A percentile compares a stretch with the other conserved stretches of the same genome.
phyloP scores from a whole-genome alignment of 2,888 invertebrate genomes.

The Didymodactylos carnosus region DNA sequence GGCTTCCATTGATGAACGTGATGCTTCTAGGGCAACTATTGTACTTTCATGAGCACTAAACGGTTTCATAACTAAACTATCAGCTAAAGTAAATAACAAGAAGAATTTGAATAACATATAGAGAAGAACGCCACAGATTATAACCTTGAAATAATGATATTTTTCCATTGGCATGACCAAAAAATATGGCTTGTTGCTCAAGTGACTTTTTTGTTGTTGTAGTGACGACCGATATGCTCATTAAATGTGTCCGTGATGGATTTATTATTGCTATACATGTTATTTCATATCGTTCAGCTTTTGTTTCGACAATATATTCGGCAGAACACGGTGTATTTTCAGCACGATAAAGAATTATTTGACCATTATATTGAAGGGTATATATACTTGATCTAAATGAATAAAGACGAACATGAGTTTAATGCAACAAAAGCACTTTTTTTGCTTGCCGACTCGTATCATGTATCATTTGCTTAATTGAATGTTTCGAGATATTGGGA shows the following conservation, averaged over 20 bases:
- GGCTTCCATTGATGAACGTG: not conserved
- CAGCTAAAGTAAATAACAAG: not conserved
- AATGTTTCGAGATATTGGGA: not conserved
- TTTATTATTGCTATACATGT: not conserved
- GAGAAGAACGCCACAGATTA: too few relatives aligned
- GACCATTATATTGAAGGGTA: not conserved
- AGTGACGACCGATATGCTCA: not conserved
- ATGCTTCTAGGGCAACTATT: not conserved
- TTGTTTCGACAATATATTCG: not conserved
- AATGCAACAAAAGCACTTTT: too few relatives aligned
- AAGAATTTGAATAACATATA: not conserved
- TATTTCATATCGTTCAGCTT: not conserved
- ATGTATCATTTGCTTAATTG: not conserved
- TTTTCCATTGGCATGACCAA: not conserved
- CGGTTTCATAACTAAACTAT: not conserved
- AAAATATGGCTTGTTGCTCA: not conserved
- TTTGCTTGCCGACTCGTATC: not conserved
- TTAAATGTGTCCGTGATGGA: not conserved
- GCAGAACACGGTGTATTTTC: not conserved
- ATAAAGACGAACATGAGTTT: too few relatives aligned
- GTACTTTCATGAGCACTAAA: not conserved
- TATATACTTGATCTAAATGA: not conserved
- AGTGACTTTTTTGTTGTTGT: not conserved
- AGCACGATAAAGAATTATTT: not conserved
- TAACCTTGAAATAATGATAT: not conserved